A percentile compares a stretch with the other conserved stretches of the same genome.
Evolutionary conservation across 2,797 vertebrate genomes (phyloP).

Genomic region (Dryobates pubescens): DNA sequence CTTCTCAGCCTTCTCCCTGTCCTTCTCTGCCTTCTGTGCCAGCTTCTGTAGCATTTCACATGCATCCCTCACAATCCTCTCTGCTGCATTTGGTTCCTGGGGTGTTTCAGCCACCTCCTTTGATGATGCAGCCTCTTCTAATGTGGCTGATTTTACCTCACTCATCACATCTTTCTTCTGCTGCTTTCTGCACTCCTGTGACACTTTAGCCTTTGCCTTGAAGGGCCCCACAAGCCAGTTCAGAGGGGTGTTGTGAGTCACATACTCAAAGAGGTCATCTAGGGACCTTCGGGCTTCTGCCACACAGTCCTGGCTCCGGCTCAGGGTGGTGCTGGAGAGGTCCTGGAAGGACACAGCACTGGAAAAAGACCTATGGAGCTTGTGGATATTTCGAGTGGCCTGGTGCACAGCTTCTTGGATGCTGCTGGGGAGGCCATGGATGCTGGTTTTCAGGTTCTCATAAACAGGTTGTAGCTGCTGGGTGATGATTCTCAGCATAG

Average conservation of each 20-base stretch:
- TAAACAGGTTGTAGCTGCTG: conserved; percentile 71
- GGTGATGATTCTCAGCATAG: conserved; percentile 81
- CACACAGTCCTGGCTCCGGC: conserved; percentile 78
- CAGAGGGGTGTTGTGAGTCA: conserved; percentile 84
- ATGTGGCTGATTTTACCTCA: rapidly evolving
- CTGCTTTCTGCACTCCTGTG: conserved; percentile 18
- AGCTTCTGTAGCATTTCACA: neutral
- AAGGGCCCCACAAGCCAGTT: conserved; percentile 96
- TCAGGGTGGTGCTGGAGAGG: conserved; percentile 82
- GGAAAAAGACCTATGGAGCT: conserved; percentile 84
- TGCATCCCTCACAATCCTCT: neutral
- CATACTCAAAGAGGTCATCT: conserved; percentile 85
- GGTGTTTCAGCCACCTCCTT: neutral
- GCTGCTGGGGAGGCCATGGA: conserved; percentile 74
- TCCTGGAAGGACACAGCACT: conserved; percentile 75
- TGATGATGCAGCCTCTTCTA: neutral
- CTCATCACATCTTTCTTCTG: neutral
- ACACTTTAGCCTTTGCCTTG: conserved; percentile 53
- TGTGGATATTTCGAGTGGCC: conserved; percentile 78
- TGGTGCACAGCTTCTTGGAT: conserved; percentile 76
- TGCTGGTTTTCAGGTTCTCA: conserved; percentile 38
- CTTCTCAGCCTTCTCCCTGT: neutral
- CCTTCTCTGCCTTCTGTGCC: neutral
- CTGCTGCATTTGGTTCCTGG: neutral
- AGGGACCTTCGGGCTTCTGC: conserved; percentile 77